Conservation (phyloP, 1,140 invertebrate genomes). For the Campoletis sonorensis region DNA sequence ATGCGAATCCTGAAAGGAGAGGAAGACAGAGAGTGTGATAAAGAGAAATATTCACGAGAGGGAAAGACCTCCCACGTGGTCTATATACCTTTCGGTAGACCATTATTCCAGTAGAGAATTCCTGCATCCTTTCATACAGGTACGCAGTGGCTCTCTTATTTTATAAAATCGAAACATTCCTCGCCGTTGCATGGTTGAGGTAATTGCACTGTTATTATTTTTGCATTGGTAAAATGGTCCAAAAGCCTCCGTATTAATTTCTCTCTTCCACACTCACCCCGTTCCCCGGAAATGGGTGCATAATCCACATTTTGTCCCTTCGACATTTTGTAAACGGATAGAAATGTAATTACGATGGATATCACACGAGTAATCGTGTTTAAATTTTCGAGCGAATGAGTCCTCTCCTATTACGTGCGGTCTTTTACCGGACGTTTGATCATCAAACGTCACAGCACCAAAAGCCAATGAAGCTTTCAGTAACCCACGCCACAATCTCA, state of each 20-base stretch:
- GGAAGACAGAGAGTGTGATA: neutral
- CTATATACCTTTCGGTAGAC: constrained; percentile 3
- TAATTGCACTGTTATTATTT: neutral
- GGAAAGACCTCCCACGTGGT: constrained; percentile 62
- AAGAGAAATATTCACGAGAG: constrained; percentile 1
- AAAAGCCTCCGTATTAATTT: neutral
- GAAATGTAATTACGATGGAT: constrained; percentile 21
- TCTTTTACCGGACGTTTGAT: constrained; percentile 12
- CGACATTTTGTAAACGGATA: neutral
- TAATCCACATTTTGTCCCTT: neutral
- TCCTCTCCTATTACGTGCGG: neutral
- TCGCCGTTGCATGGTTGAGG: neutral
- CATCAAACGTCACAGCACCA: constrained; percentile 16
- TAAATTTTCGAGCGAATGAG: neutral
- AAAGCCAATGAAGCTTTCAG: constrained; percentile 11
- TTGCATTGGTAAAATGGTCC: neutral
- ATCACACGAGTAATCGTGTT: constrained; percentile 30
- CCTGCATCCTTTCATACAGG: neutral
- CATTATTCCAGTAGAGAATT: neutral
- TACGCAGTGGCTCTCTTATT: neutral
- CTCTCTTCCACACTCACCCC: neutral
- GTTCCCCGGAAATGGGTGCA: neutral
- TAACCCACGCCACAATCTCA: neutral
- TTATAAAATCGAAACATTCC: neutral
- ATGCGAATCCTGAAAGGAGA: constrained; percentile 49